Percentiles rank a stretch among this genome's conserved stretches.
These are phyloP conservation scores for Drosophila ambigua DNA, from an alignment of 1,140 invertebrate species.

Conservation along the genomic window DNA sequence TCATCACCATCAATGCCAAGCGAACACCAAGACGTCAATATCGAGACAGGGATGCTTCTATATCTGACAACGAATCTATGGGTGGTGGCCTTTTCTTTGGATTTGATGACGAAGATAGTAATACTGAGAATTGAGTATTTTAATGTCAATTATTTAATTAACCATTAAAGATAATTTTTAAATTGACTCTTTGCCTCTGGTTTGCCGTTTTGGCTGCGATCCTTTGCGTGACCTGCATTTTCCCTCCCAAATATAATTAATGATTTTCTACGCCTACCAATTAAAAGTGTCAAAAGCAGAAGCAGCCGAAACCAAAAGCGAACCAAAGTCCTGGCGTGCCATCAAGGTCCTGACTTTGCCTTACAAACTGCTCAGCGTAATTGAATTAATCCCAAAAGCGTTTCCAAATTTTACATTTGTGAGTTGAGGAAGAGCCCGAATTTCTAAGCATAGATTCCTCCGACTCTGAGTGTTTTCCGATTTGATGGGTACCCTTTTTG, in stretches of 20 bases:
- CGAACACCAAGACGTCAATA: background rate
- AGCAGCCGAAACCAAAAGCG: slow-evolving; percentile 3
- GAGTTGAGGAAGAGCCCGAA: slow-evolving; percentile 8
- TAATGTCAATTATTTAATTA: too few relatives aligned
- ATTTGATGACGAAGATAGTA: too few relatives aligned
- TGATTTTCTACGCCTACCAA: slow-evolving; percentile 75
- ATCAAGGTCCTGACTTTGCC: slow-evolving; percentile 32
- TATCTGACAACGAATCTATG: background rate
- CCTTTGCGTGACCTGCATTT: slow-evolving; percentile 65
- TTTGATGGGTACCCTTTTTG: slow-evolving; percentile 59
- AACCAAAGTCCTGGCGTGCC: background rate
- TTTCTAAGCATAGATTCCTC: background rate
- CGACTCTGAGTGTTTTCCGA: slow-evolving; percentile 18
- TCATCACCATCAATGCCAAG: background rate
- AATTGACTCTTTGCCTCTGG: background rate
- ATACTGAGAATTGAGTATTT: too few relatives aligned
- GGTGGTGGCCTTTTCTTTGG: too few relatives aligned
- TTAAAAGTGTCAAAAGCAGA: slow-evolving; percentile 74
- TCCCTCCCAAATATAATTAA: slow-evolving; percentile 71
- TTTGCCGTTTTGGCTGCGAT: background rate
- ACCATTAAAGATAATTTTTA: background rate
- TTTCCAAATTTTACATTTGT: slow-evolving; percentile 57
- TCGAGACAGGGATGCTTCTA: background rate
- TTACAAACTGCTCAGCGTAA: slow-evolving; percentile 49
- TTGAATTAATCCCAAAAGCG: slow-evolving; percentile 68